These are phyloP conservation scores for Trichogramma pretiosum DNA, from an alignment of 1,140 invertebrate genomes.

Conservation along the genomic window DNA sequence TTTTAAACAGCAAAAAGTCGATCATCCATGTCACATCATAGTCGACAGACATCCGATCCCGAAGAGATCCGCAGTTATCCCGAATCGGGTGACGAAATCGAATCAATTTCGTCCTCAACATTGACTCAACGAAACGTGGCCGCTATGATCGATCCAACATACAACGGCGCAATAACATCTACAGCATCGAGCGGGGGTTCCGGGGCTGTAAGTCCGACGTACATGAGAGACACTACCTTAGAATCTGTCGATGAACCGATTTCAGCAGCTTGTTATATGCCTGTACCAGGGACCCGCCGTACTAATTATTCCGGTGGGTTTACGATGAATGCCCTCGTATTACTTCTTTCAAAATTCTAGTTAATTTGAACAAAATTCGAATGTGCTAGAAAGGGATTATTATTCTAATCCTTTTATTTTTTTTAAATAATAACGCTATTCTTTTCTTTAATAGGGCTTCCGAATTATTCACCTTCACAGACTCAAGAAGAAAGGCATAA, in stretches of 20 bases:
- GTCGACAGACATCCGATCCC: slow-evolving; percentile 38
- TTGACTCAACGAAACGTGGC: slow-evolving; percentile 34
- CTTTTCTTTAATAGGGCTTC: too few species aligned
- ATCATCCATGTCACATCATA: slow-evolving; percentile 1
- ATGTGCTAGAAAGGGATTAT: too few species aligned
- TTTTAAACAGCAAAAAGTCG: too few species aligned
- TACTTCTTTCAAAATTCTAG: too few species aligned
- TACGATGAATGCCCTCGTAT: too few species aligned
- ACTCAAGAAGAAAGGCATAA: slow-evolving; percentile 47
- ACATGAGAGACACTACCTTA: too few species aligned
- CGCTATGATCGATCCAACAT: slow-evolving; percentile 43
- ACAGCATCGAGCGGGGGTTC: slow-evolving; percentile 36
- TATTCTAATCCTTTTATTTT: too few species aligned
- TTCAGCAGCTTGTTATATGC: slow-evolving; percentile 63
- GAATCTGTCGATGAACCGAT: slow-evolving; percentile 30
- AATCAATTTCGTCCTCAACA: background rate
- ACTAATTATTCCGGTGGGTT: slow-evolving; percentile 32
- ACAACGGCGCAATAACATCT: slow-evolving; percentile 27
- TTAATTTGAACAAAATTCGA: too few species aligned
- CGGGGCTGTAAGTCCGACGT: slow-evolving; percentile 34
- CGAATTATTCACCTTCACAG: slow-evolving; percentile 27
- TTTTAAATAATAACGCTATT: too few species aligned
- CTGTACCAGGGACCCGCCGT: slow-evolving; percentile 66
- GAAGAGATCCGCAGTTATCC: slow-evolving; percentile 37
- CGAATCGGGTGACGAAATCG: background rate